phyloP scores from a whole-genome alignment of 92 coral and sea anemone species.

The Zoanthus sansibaricus region DNA sequence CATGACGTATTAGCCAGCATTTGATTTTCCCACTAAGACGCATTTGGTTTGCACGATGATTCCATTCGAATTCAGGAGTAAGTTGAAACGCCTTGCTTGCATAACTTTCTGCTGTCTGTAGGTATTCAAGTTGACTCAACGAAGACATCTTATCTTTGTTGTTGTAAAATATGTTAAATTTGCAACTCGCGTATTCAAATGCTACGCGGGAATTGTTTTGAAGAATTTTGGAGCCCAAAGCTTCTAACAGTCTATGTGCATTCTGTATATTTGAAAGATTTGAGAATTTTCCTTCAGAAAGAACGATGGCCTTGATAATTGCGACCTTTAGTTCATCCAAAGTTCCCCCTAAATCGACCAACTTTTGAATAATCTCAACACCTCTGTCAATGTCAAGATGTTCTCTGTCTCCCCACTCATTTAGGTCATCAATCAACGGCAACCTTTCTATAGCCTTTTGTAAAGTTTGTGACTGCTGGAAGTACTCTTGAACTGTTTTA shows the following conservation, averaged over 20 bases:
- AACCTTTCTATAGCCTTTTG: constrained; percentile 33
- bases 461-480: constrained; percentile 8
- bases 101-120: constrained; percentile 58
- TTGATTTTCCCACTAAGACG: constrained; percentile 65
- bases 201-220: constrained; percentile 61
- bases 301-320: constrained; percentile 29
- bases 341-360: constrained; percentile 63
- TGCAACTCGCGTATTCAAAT: constrained; percentile 65
- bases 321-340: constrained; percentile 46
- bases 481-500: constrained; percentile 35
- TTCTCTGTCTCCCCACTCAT: constrained; percentile 50
- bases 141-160: constrained; percentile 17
- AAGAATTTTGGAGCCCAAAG: constrained; percentile 65
- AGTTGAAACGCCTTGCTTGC: constrained; percentile 56
- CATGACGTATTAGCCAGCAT: constrained; percentile 33
- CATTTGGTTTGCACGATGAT: constrained; percentile 50
- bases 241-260: constrained; percentile 72
- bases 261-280: constrained; percentile 53
- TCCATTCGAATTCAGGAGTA: constrained; percentile 46
- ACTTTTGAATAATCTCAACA: constrained; percentile 56
- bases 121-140: constrained; percentile 36
- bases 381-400: constrained; percentile 56
- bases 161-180: constrained; percentile 54
- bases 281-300: background rate
- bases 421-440: constrained; percentile 48